Percentiles rank a stretch among this genome's conserved stretches.
phyloP scores from a whole-genome alignment of 1,140 invertebrate species.

The Bombus breviceps region DNA sequence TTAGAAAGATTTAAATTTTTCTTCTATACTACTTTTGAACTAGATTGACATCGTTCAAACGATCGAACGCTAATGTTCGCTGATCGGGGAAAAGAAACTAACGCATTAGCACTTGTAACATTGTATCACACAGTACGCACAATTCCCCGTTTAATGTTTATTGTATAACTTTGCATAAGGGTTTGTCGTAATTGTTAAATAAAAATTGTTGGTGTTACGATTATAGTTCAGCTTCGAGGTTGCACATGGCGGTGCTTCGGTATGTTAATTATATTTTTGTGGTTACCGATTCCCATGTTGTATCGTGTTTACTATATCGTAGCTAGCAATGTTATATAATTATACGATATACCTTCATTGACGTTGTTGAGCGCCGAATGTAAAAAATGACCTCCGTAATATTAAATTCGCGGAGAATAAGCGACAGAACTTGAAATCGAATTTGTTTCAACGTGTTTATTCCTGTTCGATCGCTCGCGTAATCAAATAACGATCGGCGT shows the following conservation, averaged over 20 bases:
- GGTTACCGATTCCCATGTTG: conserved; percentile 36
- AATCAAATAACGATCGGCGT: no score
- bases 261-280: conserved; percentile 41
- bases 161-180: conserved; percentile 16
- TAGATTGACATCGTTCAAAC: not conserved
- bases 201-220: conserved; percentile 33
- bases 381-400: conserved; percentile 45
- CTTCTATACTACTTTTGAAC: not conserved
- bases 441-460: not conserved
- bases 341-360: conserved; percentile 53
- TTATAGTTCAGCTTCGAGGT: conserved; percentile 11
- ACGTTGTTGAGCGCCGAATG: conserved; percentile 39
- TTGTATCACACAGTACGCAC: conserved; percentile 37
- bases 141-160: conserved; percentile 29
- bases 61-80: not conserved
- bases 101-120: not conserved
- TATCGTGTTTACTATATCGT: conserved; percentile 48
- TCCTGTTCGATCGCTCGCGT: no score
- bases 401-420: conserved; percentile 22
- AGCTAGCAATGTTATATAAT: conserved; percentile 53
- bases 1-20: not conserved
- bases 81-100: not conserved
- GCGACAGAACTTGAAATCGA: conserved; percentile 32
- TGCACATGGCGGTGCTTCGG: not conserved
- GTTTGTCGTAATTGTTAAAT: conserved; percentile 16